Evolutionary conservation across 2,888 invertebrate species (phyloP), one percentile per base, ranked within the genome.

Genomic region (Caenorhabditis sulstoni): DNA sequence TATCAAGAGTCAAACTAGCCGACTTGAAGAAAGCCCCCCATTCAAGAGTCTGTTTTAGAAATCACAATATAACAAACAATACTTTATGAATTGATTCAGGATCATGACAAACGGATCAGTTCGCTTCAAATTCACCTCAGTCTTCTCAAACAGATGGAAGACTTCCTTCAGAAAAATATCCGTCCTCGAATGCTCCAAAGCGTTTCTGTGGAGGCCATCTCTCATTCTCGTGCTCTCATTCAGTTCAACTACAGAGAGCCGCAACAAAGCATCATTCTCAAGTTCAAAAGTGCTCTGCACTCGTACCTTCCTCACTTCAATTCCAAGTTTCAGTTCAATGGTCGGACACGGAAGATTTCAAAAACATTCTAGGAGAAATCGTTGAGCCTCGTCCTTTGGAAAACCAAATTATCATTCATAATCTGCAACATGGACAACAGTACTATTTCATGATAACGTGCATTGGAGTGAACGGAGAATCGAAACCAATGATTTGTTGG

Each of bases 381-480:
- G 61, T 71, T n/a, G 81, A 80, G 37, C 58, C 47, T 1, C 53
- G 76, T 14, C 64, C 77, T 1, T 35, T 37, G 0, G 57, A 67
- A 11, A 74, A 68, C 35, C 18, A 44, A n/a, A 64, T 77, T 5
- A 70, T 61, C 12, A 45, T 79, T 16, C 55, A 76, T 29, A 52
- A 66, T 22, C 55, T 79, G 9, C 79, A 81, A 16, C 67, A 66
- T 22, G 78, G 78, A 44, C 66, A 64, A 20, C 61, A 68, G 11
- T 68, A 79, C 18, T 68, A 94, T 92, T 95, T 97, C 91, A 93
- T 97, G 79, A 95, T 95, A 0, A 93, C 94, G n/a, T 95, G 95
- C 59, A 96, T 97, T 59, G 97, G 97, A 90, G 92, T 96, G 81
- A 95, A 95, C 90, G 97, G 96, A 0, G 97, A 94, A 93, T 95